These are phyloP conservation scores for Branchinecta lindahli DNA, from an alignment of 1,140 invertebrate genomes.

Conservation along the genomic window DNA sequence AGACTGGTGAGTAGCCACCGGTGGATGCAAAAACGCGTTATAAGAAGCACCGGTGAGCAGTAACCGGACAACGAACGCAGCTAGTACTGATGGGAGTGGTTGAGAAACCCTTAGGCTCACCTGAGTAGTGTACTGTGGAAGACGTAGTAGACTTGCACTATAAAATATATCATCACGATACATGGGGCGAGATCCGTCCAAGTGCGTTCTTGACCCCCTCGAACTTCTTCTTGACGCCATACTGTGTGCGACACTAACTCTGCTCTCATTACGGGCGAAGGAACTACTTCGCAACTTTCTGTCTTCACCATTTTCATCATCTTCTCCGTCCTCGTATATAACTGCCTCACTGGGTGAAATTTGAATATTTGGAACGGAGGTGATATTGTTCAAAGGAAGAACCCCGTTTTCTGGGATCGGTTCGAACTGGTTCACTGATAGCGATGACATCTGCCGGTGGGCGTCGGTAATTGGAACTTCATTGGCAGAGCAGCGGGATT, in stretches of 20 bases:
- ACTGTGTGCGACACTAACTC: not conserved
- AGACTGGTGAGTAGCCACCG: no score
- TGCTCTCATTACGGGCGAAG: not conserved
- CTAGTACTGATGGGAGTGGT: no score
- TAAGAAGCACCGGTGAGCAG: no score
- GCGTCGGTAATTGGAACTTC: not conserved
- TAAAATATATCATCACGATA: slow-evolving; percentile 82
- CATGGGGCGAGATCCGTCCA: slow-evolving; percentile 37
- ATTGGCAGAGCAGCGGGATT: not conserved
- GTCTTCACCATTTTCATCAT: not conserved
- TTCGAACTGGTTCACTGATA: not conserved
- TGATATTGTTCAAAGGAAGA: not conserved
- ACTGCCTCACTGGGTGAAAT: not conserved
- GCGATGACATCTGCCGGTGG: not conserved
- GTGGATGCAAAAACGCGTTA: no score
- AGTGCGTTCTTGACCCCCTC: slow-evolving; percentile 3
- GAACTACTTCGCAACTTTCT: not conserved
- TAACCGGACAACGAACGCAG: no score
- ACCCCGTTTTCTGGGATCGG: not conserved
- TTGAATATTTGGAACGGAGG: not conserved
- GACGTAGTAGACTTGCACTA: slow-evolving; percentile 54
- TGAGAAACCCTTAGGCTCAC: slow-evolving; percentile 27
- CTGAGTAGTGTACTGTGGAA: slow-evolving; percentile 64
- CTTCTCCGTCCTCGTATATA: not conserved
- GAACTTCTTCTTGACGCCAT: slow-evolving; percentile 10